Conservation (phyloP, 2,797 vertebrate genomes). For the Neosilurus mollespiculum region DNA sequence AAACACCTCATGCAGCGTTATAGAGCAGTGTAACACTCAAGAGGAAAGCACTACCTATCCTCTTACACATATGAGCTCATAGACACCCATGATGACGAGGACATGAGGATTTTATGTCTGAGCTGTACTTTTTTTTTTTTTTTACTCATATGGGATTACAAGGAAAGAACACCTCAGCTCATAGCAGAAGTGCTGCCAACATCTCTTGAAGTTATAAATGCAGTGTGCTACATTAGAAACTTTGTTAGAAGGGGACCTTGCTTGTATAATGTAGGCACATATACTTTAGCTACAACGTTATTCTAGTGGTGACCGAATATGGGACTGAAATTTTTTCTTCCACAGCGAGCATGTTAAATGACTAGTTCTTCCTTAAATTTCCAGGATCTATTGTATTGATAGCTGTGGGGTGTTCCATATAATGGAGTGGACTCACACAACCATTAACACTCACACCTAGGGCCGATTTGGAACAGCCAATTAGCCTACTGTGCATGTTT, state of each 20-base stretch:
- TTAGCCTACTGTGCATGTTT: too few species aligned
- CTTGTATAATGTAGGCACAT: not conserved
- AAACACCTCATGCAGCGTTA: not conserved
- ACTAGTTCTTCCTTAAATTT: not conserved
- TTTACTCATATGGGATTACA: not conserved
- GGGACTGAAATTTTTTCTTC: not conserved
- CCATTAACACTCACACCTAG: too few species aligned
- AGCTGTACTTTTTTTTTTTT: not conserved
- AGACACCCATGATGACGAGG: not conserved
- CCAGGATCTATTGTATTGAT: not conserved
- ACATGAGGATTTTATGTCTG: not conserved
- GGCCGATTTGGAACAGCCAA: too few species aligned
- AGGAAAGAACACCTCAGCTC: not conserved
- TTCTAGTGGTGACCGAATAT: not conserved
- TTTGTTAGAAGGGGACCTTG: not conserved
- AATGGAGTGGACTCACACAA: too few species aligned
- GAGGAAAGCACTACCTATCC: too few species aligned
- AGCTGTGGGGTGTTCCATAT: too few species aligned
- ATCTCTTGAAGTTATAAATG: not conserved
- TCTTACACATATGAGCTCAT: not conserved
- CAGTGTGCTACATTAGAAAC: not conserved
- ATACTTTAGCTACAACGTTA: not conserved
- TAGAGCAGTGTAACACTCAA: not conserved
- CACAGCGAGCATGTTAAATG: too few species aligned
- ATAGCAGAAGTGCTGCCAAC: not conserved